Evolutionary conservation across 2,888 invertebrate genomes (phyloP).

Genomic region (Drosophila affinis): DNA sequence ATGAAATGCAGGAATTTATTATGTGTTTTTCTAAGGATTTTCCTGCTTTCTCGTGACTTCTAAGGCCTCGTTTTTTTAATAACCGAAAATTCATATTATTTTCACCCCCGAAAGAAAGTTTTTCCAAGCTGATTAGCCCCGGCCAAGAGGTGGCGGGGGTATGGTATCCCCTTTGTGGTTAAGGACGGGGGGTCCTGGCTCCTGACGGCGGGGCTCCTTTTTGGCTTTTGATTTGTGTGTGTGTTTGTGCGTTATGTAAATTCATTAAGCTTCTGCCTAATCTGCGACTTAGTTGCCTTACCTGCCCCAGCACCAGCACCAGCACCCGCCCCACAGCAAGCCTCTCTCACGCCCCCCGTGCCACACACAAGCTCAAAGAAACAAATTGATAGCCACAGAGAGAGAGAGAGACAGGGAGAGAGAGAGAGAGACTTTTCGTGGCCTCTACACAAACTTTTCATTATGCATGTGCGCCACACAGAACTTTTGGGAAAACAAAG

Average conservation of each 20-base stretch:
- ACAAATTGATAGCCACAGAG: constrained; percentile 45
- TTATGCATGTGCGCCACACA: constrained; percentile 48
- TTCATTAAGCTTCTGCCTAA: constrained; percentile 42
- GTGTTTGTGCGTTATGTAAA: constrained; percentile 33
- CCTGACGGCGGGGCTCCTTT: not conserved
- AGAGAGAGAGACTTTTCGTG: constrained; percentile 31
- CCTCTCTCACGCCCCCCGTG: too few relatives aligned
- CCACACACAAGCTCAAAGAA: constrained; percentile 28
- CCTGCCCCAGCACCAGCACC: constrained; percentile 5
- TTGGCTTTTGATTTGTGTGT: constrained; percentile 32
- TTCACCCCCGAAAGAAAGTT: constrained; percentile 10
- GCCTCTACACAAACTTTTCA: constrained; percentile 41
- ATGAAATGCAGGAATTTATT: constrained; percentile 18
- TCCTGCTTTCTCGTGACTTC: not conserved
- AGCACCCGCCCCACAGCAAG: not conserved
- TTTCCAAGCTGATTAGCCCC: constrained; percentile 33
- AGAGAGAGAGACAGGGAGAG: too few relatives aligned
- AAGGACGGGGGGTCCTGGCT: constrained; percentile 6
- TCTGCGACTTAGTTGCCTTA: constrained; percentile 30
- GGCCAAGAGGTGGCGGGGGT: not conserved
- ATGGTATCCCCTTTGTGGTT: constrained; percentile 15
- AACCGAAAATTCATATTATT: constrained; percentile 38
- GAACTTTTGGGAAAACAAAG: constrained; percentile 41
- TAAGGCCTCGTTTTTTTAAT: constrained; percentile 38
- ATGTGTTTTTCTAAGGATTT: constrained; percentile 17